Conservation (phyloP, 2,888 invertebrate genomes). For the Paralinhomoeus sp. region DNA sequence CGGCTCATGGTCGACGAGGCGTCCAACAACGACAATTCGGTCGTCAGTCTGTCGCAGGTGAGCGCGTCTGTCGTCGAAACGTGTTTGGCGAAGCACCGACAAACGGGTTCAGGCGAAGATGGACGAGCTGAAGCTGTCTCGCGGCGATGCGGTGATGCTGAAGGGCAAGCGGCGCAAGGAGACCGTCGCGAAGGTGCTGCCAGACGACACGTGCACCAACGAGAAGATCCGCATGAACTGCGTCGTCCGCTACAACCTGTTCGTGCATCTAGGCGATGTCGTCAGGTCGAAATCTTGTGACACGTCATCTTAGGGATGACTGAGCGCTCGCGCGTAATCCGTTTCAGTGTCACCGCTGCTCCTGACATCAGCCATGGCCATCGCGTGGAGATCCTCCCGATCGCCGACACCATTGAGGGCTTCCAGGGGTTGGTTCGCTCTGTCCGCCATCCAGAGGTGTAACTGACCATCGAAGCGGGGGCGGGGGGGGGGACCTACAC, state of each 20-base stretch:
- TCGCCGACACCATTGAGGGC: constrained; percentile 95
- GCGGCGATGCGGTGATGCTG: constrained; percentile 85
- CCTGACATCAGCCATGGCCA: constrained; percentile 95
- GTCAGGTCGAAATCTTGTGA: constrained; percentile 48
- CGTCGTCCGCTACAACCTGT: constrained; percentile 70
- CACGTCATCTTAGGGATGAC: too few relatives aligned
- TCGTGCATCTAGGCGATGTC: constrained; percentile 80
- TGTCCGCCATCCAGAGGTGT: too few relatives aligned
- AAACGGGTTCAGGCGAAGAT: constrained; percentile 83
- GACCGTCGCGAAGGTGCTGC: constrained; percentile 88
- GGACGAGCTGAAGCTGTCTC: constrained; percentile 88
- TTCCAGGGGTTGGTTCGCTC: constrained; percentile 73
- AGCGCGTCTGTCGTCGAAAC: too few relatives aligned
- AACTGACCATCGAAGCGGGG: too few relatives aligned
- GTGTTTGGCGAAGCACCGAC: too few relatives aligned
- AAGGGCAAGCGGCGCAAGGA: constrained; percentile 93
- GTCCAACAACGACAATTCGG: constrained; percentile 90
- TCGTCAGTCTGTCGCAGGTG: constrained; percentile 86
- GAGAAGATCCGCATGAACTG: constrained; percentile 96
- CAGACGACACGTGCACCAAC: constrained; percentile 79
- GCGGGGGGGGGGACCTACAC: too few relatives aligned
- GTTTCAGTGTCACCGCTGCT: constrained; percentile 55
- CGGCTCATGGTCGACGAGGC: constrained; percentile 93
- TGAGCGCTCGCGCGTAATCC: too few relatives aligned
- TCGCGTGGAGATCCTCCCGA: constrained; percentile 85